Percentiles rank a stretch among this genome's conserved stretches.
Conservation (phyloP, 2,888 invertebrate species). For the Nymphalis polychloros region DNA sequence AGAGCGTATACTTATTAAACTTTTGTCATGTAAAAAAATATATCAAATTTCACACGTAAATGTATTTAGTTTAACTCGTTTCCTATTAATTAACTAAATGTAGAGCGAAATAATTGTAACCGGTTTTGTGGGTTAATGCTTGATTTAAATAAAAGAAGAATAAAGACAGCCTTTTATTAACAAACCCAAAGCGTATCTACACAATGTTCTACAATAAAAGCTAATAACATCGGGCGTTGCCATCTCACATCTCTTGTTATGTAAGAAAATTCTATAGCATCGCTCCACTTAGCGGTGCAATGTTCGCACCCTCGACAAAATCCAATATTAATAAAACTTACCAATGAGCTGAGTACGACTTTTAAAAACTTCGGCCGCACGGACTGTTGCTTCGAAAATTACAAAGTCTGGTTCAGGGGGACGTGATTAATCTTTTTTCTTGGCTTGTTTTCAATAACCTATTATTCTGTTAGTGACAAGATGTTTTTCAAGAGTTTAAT, state of each 20-base stretch:
- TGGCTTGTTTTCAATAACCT: conserved; percentile 26
- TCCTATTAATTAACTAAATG: too few species aligned
- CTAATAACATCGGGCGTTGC: not conserved
- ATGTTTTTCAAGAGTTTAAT: conserved; percentile 6
- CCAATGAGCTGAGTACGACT: conserved; percentile 20
- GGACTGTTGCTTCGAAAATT: conserved; percentile 27
- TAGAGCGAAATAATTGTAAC: too few species aligned
- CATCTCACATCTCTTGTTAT: not conserved
- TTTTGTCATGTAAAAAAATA: too few species aligned
- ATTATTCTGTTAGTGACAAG: conserved; percentile 21
- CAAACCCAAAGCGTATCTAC: not conserved
- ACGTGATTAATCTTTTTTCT: conserved; percentile 24
- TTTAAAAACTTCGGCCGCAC: conserved; percentile 26
- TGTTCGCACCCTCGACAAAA: conserved; percentile 30
- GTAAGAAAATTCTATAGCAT: conserved; percentile 2
- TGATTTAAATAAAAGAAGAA: too few species aligned
- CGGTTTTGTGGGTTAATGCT: too few species aligned
- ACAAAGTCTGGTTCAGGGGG: conserved; percentile 15
- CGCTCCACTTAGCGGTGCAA: conserved; percentile 5
- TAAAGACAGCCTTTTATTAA: not conserved
- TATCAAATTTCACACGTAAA: too few species aligned
- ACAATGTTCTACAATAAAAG: not conserved
- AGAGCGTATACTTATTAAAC: too few species aligned
- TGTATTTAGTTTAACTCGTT: too few species aligned
- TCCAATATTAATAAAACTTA: conserved; percentile 43